Percentiles rank a stretch among this genome's conserved stretches.
Conservation (phyloP, 92 coral and sea anemone genomes). For the Zoanthus gigantus region DNA sequence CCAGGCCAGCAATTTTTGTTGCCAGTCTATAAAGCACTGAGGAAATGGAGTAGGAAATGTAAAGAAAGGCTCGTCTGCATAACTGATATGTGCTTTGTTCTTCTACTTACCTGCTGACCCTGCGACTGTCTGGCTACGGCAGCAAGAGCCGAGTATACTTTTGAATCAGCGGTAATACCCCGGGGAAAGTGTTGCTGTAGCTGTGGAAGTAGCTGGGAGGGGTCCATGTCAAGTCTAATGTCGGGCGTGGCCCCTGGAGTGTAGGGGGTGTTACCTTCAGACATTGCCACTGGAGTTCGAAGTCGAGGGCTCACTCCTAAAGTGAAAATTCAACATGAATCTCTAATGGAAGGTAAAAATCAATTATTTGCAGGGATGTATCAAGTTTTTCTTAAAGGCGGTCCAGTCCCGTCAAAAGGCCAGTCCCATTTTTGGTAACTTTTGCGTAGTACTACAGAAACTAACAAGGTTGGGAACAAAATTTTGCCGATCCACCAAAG, state of each 20-base stretch:
- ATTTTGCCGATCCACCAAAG: too few relatives aligned
- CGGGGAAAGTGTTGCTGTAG: conserved; percentile 91
- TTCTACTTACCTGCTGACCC: conserved; percentile 52
- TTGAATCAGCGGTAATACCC: conserved; percentile 79
- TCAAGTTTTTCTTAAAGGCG: background rate
- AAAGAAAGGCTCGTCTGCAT: too few relatives aligned
- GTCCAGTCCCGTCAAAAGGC: too few relatives aligned
- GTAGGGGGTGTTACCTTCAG: conserved; percentile 96
- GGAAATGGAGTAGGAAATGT: too few relatives aligned
- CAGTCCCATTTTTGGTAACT: too few relatives aligned
- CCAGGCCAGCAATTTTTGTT: too few relatives aligned
- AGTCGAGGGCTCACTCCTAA: conserved; percentile 88
- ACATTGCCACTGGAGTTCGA: conserved; percentile 83
- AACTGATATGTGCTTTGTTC: background rate
- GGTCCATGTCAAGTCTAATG: conserved; percentile 83
- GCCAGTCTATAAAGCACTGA: too few relatives aligned
- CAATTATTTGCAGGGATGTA: background rate
- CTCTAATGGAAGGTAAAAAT: background rate
- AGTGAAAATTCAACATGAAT: background rate
- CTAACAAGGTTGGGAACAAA: too few relatives aligned
- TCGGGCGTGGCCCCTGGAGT: conserved; percentile 96
- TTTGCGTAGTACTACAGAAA: too few relatives aligned
- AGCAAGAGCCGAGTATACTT: conserved; percentile 81
- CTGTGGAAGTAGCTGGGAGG: conserved; percentile 88
- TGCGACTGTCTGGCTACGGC: conserved; percentile 76